Conservation (phyloP, 2,113 vertebrate species). For the Numenius arquata region DNA sequence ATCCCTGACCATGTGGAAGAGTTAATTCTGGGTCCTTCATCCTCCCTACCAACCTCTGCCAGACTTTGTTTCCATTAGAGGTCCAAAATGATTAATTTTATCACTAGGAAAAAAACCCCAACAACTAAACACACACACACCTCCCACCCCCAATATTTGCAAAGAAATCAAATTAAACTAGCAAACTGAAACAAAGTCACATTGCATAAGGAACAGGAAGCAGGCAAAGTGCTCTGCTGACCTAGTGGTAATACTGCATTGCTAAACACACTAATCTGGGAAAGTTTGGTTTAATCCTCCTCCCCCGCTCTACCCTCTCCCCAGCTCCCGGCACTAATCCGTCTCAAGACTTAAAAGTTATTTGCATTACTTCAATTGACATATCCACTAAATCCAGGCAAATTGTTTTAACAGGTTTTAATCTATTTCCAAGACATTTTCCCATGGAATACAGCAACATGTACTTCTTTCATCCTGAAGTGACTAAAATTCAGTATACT, state of each 20-base stretch:
- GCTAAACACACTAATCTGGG: constrained; percentile 18
- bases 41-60: not conserved
- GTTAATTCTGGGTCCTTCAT: not conserved
- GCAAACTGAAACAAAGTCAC: not conserved
- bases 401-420: constrained; percentile 31
- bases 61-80: not conserved
- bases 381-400: not conserved
- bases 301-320: not conserved
- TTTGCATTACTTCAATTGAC: not conserved
- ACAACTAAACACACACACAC: not conserved
- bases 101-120: not conserved
- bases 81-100: not conserved
- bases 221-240: constrained; percentile 25
- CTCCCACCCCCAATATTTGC: not conserved
- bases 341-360: constrained; percentile 8
- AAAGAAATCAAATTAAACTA: not conserved
- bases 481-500: not conserved
- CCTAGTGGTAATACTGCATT: constrained; percentile 19
- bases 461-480: not conserved
- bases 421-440: constrained; percentile 1
- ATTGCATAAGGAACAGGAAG: not conserved
- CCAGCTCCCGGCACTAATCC: not conserved
- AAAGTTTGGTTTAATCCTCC: constrained; percentile 55
- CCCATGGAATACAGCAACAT: not conserved
- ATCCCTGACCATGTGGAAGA: not conserved